Evolutionary conservation across 30 jellyfish, hydroid and myxozoan species (phyloP), one percentile per base, ranked within the genome.

Genomic region (Calvadosia cruxmelitensis): DNA sequence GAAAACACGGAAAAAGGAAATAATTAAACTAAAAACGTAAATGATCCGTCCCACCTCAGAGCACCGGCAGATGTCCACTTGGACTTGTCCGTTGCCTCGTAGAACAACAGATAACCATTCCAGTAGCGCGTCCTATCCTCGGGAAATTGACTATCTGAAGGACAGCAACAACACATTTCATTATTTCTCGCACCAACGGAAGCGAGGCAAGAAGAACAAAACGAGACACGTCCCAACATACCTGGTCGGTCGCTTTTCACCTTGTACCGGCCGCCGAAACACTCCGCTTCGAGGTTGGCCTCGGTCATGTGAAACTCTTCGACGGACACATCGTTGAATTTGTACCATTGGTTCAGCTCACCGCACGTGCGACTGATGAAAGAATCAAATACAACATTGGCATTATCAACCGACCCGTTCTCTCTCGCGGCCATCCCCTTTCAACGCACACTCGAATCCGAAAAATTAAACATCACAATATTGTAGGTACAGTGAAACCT

Each of bases 21-120:
- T n/a, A n/a, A n/a, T n/a, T n/a, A n/a, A n/a, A n/a, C n/a, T n/a
- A n/a, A n/a, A n/a, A n/a, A n/a, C 30, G 16, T 29, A 63, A 1
- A 49, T 25, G 27, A 63, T 63, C 72, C 23, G 10, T 10, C 57
- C 20, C 20, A 42, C 57, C 57, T 42, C 20, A 42, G 20, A 10
- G 20, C 26, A 2, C 63, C 12, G n/a, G 84, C 28, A 12, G 75
- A 62, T 24, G 81, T 79, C 31, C 81, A 64, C 53, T 71, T 78
- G 77, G 72, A 78, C 73, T 91, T 91, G 64, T 91, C 99, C 74
- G 83, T 83, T 25, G 95, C 90, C 51, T 91, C 99, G 52, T 91
- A 91, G 74, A 91, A 91, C 73, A 91, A 68, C 95, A 91, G 78
- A 52, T 91, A 91, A 2, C 92, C 99, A 70, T 91, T 91, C 99